Evolutionary conservation across 2,888 invertebrate species (phyloP).

Genomic region (Tinea semifulvella): DNA sequence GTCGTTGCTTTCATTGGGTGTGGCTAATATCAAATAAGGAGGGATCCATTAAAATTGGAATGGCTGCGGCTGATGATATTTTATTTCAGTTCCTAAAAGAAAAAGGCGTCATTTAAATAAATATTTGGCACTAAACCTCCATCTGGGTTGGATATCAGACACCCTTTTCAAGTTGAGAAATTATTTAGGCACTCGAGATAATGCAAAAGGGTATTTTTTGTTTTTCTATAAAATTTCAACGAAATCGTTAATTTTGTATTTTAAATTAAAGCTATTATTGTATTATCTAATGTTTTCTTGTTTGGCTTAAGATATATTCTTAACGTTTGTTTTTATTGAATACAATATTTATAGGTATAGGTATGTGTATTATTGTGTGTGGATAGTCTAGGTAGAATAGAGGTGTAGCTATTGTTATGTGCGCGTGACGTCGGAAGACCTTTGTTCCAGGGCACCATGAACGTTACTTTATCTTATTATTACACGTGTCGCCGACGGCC

Average conservation of each 20-base stretch:
- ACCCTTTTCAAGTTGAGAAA: slow-evolving; percentile 23
- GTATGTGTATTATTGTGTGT: not conserved
- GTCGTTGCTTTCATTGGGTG: slow-evolving; percentile 25
- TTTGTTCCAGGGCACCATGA: slow-evolving; percentile 48
- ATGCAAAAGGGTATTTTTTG: slow-evolving; percentile 19
- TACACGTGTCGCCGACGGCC: slow-evolving; percentile 48
- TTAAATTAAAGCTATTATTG: not conserved
- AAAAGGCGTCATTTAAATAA: slow-evolving; percentile 39
- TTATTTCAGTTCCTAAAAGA: slow-evolving; percentile 34
- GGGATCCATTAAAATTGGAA: slow-evolving; percentile 34
- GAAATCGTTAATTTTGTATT: slow-evolving; percentile 21
- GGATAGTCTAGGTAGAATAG: not conserved
- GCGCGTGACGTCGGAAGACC: slow-evolving; percentile 41
- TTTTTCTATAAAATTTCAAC: slow-evolving; percentile 22
- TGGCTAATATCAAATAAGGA: slow-evolving; percentile 21
- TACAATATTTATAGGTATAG: not conserved
- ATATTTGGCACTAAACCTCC: slow-evolving; percentile 36
- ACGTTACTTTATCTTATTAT: slow-evolving; percentile 37
- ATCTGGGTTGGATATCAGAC: slow-evolving; percentile 29
- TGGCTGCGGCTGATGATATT: slow-evolving; percentile 29
- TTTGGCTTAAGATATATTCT: too few species aligned
- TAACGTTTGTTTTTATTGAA: slow-evolving; percentile 3
- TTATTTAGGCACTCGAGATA: slow-evolving; percentile 22
- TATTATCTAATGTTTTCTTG: not conserved
- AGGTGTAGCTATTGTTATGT: slow-evolving; percentile 33